Evolutionary conservation across 2,797 vertebrate species (phyloP), one percentile per base, ranked within the genome.

Genomic region (Gambusia yucatana): DNA sequence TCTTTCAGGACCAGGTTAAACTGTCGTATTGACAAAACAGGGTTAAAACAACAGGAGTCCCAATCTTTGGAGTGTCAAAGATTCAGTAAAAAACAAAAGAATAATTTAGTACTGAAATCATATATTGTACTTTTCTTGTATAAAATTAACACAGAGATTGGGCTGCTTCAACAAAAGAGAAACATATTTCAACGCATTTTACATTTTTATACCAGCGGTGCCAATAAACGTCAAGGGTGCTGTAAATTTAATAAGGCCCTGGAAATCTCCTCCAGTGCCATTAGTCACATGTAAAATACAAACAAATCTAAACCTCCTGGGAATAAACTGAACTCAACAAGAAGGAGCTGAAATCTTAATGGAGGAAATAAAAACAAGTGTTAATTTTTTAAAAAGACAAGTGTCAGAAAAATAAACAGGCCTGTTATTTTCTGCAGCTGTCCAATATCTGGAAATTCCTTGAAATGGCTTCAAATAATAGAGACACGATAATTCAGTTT

Each of bases 211-310:
- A 22, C 8, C 33, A 39, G 20, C 4, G 0, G 36, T 41, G 36
- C 63, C 7, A 11, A 22, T 67, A 67, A 25, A 1, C 11, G 36
- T 5, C 17, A 41, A 22, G 9, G 36, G 9, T 41, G 20, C 17
- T 67, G 63, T 67, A 36, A 69, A 69, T 6, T 80, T 78, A 87
- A 86, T 52, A 63, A 77, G 77, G 79, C 57, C 63, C 63, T 77
- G 80, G 52, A 82, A 78, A 89, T 77, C 25, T 36, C 69, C 83
- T 86, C 41, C 84, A 72, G 11, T 11, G 52, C 36, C 39, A 71
- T n/a, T 86, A 88, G 36, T 76, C 70, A 82, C 85, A 79, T 81
- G 78, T 75, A 81, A 83, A 39, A 46, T 48, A 61, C 79, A 81
- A 80, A 82, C 80, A 65, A n/a, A 39, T 67, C 81, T 79, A 59